A percentile compares a stretch with the other conserved stretches of the same genome.
Evolutionary conservation across 2,888 invertebrate species (phyloP).

Genomic region (Nebria salina): DNA sequence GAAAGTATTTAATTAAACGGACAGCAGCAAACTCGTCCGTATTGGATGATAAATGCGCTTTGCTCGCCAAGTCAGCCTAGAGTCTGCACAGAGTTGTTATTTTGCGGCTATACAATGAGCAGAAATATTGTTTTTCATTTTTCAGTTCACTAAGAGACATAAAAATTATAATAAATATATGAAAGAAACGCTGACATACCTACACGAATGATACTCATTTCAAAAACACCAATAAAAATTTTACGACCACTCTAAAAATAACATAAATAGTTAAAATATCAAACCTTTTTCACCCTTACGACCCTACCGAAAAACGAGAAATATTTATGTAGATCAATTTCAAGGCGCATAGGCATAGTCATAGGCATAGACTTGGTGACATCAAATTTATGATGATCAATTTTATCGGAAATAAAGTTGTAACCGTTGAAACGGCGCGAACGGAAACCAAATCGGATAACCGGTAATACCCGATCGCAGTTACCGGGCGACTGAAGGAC

Average conservation of each 20-base stretch:
- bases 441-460: constrained; percentile 25
- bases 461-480: constrained; percentile 23
- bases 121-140: too few relatives aligned
- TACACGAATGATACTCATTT: not conserved
- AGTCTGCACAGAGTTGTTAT: too few relatives aligned
- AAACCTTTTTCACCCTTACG: not conserved
- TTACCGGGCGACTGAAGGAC: constrained; percentile 26
- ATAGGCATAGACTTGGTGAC: too few relatives aligned
- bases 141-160: too few relatives aligned
- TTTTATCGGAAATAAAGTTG: constrained; percentile 3
- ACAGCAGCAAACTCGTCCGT: too few relatives aligned
- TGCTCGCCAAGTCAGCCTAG: too few relatives aligned
- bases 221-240: not conserved
- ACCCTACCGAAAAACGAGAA: not conserved
- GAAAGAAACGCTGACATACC: not conserved
- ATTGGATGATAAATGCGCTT: too few relatives aligned
- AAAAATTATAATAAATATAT: not conserved
- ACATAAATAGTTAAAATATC: not conserved
- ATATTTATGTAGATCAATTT: not conserved
- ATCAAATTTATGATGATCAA: not conserved
- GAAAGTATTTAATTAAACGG: constrained; percentile 21
- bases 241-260: not conserved
- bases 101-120: too few relatives aligned
- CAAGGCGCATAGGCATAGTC: not conserved
- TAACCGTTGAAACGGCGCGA: constrained; percentile 3